Evolutionary conservation across 1,140 invertebrate species (phyloP).

Genomic region (Brevipalpus yothersi): DNA sequence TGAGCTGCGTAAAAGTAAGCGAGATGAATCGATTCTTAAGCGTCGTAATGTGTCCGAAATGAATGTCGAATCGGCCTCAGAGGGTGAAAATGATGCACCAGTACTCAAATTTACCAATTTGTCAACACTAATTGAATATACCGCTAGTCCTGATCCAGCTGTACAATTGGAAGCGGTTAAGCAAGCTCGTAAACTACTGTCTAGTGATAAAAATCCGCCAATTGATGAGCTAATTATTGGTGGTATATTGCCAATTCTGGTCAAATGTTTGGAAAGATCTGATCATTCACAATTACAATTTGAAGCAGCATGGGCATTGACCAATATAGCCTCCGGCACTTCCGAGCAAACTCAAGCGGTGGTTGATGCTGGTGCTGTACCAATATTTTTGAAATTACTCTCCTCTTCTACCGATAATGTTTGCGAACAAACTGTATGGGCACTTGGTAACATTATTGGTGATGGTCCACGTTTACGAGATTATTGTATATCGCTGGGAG

Average conservation of each 20-base stretch:
- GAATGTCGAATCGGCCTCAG: conserved; percentile 23
- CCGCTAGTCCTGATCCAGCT: conserved; percentile 33
- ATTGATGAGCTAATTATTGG: conserved; percentile 65
- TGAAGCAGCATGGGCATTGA: conserved; percentile 95
- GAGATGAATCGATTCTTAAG: conserved; percentile 88
- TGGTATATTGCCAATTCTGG: conserved; percentile 60
- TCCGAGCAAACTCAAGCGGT: conserved; percentile 88
- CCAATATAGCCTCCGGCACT: conserved; percentile 94
- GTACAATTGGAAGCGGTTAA: conserved; percentile 39
- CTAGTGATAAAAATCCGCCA: conserved; percentile 71
- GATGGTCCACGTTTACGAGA: conserved; percentile 72
- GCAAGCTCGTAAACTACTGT: conserved; percentile 62
- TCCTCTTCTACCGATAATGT: conserved; percentile 84
- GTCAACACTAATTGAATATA: conserved; percentile 20
- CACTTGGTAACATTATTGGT: conserved; percentile 72
- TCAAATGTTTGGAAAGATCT: conserved; percentile 41
- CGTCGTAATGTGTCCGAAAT: conserved; percentile 47
- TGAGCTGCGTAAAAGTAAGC: conserved; percentile 68
- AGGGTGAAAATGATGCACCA: conserved; percentile 29
- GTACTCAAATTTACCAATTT: conserved; percentile 17
- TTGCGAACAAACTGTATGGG: conserved; percentile 97
- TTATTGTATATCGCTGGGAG: conserved; percentile 68
- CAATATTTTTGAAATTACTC: conserved; percentile 70
- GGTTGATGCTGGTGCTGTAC: conserved; percentile 76
- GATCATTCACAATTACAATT: conserved; percentile 77